phyloP scores from a whole-genome alignment of 2,888 invertebrate genomes.

The Strigamia maritima region DNA sequence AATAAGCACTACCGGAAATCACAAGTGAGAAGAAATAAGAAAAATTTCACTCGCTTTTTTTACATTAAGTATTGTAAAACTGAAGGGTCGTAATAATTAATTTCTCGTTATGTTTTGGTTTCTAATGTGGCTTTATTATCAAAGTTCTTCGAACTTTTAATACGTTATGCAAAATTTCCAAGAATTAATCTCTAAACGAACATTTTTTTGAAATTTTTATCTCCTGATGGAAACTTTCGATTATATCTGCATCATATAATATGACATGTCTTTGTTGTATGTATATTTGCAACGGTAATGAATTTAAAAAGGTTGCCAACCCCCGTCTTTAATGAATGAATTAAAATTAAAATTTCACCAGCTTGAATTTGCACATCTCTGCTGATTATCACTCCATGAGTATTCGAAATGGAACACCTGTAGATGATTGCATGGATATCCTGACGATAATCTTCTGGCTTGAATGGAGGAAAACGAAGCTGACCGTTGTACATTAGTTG shows the following conservation, averaged over 20 bases:
- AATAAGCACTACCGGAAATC: not conserved
- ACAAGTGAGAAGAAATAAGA: not conserved
- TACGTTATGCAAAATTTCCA: too few species aligned
- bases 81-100: too few species aligned
- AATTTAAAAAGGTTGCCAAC: not conserved
- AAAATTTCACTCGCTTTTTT: not conserved
- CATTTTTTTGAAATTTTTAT: too few species aligned
- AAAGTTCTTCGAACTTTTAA: too few species aligned
- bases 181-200: too few species aligned
- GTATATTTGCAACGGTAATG: not conserved
- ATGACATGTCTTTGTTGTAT: too few species aligned
- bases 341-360: not conserved
- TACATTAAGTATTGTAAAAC: not conserved
- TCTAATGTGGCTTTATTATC: not conserved
- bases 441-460: conserved; percentile 1
- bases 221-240: too few species aligned
- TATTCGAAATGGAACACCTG: not conserved
- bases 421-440: conserved; percentile 13
- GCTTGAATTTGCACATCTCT: not conserved
- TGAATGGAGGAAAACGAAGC: not conserved
- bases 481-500: not conserved
- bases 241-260: too few species aligned
- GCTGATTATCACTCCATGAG: not conserved
- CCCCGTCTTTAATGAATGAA: not conserved
- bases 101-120: not conserved